These are phyloP conservation scores for Hystrix brachyura DNA, from an alignment of 2,113 vertebrate genomes.

Conservation along the genomic window DNA sequence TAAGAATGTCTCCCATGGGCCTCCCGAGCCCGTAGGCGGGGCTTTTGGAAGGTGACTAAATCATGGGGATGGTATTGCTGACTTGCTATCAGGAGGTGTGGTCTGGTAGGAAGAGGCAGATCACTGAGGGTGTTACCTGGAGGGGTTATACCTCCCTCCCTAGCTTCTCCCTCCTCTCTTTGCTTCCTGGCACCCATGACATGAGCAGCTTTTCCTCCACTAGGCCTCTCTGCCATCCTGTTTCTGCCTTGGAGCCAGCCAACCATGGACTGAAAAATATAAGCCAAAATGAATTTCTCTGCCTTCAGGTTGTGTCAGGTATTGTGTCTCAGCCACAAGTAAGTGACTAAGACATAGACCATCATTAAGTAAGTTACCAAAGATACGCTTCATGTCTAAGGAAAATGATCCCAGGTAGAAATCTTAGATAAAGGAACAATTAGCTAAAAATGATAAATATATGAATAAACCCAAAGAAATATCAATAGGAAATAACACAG, in stretches of 20 bases:
- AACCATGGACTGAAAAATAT: background rate
- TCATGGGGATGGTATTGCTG: background rate
- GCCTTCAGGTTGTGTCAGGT: background rate
- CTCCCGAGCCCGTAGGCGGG: background rate
- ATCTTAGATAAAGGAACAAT: background rate
- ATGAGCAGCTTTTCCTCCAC: background rate
- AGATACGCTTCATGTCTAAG: background rate
- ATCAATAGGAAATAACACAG: background rate
- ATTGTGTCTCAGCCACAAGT: background rate
- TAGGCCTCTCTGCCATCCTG: background rate
- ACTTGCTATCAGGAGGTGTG: background rate
- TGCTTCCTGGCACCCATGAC: background rate
- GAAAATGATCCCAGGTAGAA: slow-evolving; percentile 21
- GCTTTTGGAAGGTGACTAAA: background rate
- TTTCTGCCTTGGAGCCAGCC: background rate
- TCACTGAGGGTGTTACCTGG: background rate
- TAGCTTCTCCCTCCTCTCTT: background rate
- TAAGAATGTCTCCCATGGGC: background rate
- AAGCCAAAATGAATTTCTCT: background rate
- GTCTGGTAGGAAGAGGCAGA: background rate
- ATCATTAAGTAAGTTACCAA: background rate
- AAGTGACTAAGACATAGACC: background rate
- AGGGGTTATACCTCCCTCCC: background rate
- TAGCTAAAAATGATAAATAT: background rate
- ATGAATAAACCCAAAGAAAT: slow-evolving; percentile 14